Evolutionary conservation across 2,888 invertebrate genomes (phyloP).

Genomic region (Drosophila melanosoma): DNA sequence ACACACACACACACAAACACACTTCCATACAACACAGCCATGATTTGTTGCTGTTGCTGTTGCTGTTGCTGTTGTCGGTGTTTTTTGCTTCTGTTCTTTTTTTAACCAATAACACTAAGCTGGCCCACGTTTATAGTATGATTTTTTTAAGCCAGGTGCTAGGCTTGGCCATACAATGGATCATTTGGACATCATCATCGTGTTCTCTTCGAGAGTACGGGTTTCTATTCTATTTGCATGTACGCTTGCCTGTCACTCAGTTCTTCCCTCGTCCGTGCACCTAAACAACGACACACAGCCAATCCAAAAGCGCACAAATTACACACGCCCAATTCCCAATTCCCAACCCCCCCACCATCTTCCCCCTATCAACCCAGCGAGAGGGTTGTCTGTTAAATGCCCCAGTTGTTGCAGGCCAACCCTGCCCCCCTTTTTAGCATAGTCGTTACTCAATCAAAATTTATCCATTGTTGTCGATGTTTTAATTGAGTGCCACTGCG

Average conservation of each 20-base stretch:
- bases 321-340: conserved; percentile 5
- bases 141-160: conserved; percentile 33
- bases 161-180: conserved; percentile 41
- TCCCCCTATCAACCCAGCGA: not conserved
- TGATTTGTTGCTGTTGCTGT: conserved; percentile 61
- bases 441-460: conserved; percentile 45
- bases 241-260: conserved; percentile 9
- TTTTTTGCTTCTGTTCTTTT: conserved; percentile 16
- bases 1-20: not conserved
- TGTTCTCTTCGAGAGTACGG: conserved; percentile 5
- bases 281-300: conserved; percentile 14
- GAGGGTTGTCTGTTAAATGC: conserved; percentile 23
- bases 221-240: conserved; percentile 52
- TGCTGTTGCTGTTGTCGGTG: conserved; percentile 45
- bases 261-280: not conserved
- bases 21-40: conserved; percentile 33
- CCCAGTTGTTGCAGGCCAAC: not conserved
- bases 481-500: conserved; percentile 45
- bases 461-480: conserved; percentile 37
- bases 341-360: not conserved
- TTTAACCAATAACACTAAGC: not conserved
- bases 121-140: not conserved
- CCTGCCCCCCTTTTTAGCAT: conserved; percentile 1
- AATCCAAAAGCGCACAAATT: conserved; percentile 24
- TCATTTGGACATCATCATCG: conserved; percentile 52